Percentiles rank a stretch among this genome's conserved stretches.
These are phyloP conservation scores for Ictidomys tridecemlineatus DNA, from an alignment of 2,113 vertebrate species.

Conservation along the genomic window DNA sequence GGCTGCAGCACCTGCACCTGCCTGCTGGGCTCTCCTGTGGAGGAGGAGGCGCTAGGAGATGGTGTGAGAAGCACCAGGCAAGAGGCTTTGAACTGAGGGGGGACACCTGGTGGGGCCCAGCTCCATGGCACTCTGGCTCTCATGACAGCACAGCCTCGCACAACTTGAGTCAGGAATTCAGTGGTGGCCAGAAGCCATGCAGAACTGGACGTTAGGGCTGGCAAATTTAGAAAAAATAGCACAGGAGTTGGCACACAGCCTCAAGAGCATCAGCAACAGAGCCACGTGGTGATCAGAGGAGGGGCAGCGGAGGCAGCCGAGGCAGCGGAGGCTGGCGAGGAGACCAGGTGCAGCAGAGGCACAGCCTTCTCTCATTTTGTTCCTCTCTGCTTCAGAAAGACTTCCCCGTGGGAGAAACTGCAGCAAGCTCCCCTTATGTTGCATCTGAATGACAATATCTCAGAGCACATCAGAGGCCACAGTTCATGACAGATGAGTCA, in stretches of 20 bases:
- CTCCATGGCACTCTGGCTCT: rapidly evolving
- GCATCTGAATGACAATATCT: neutral
- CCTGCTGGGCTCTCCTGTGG: too few species aligned
- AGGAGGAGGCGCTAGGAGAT: neutral
- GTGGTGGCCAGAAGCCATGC: neutral
- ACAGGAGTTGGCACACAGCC: too few species aligned
- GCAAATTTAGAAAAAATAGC: neutral
- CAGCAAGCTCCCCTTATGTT: too few species aligned
- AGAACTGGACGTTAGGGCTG: neutral
- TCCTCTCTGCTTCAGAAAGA: neutral
- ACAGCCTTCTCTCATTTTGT: rapidly evolving
- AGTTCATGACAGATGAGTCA: neutral
- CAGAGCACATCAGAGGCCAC: neutral
- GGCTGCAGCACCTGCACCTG: neutral
- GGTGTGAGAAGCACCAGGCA: too few species aligned
- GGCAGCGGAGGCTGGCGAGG: rapidly evolving
- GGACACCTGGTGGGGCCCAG: neutral
- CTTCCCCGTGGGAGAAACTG: neutral
- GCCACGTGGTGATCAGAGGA: too few species aligned
- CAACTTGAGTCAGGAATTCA: rapidly evolving
- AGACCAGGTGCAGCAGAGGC: rapidly evolving
- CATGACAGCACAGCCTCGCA: rapidly evolving
- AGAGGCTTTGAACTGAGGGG: rapidly evolving
- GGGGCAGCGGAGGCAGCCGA: too few species aligned
- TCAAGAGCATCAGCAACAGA: neutral